A percentile compares a stretch with the other conserved stretches of the same genome.
Conservation (phyloP, 2,113 vertebrate species). For the Lipophrys pholis region DNA sequence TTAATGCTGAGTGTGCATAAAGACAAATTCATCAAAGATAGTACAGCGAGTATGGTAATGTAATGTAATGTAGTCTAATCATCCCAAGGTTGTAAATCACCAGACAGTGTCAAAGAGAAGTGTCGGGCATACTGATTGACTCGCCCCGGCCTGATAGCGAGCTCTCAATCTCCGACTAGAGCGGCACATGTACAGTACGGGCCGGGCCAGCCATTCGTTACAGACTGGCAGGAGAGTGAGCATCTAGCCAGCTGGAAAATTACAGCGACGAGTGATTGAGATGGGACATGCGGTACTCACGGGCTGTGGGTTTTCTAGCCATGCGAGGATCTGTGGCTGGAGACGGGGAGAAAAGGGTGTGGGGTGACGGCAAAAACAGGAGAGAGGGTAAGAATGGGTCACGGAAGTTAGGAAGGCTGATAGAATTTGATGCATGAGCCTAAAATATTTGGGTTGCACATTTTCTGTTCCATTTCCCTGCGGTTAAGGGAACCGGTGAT, state of each 20-base stretch:
- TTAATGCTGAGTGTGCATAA: constrained; percentile 6
- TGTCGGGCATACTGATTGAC: constrained; percentile 18
- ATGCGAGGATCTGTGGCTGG: constrained; percentile 82
- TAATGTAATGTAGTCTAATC: constrained; percentile 28
- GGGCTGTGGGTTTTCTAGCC: constrained; percentile 76
- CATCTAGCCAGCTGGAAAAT: constrained; percentile 79
- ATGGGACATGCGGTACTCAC: constrained; percentile 80
- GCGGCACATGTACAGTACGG: constrained; percentile 50
- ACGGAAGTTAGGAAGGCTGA: constrained; percentile 54
- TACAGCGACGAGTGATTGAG: constrained; percentile 74
- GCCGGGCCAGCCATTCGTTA: constrained; percentile 61
- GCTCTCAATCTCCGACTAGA: constrained; percentile 54
- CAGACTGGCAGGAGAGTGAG: constrained; percentile 65
- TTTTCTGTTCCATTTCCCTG: constrained; percentile 73
- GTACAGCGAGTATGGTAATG: constrained; percentile 4
- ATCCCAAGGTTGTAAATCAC: constrained; percentile 29
- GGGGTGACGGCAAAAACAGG: constrained; percentile 40
- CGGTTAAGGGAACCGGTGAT: constrained; percentile 58
- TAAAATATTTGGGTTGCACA: constrained; percentile 75
- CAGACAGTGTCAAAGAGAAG: constrained; percentile 36
- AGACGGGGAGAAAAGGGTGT: constrained; percentile 29
- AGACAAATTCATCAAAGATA: constrained; percentile 14
- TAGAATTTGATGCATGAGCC: constrained; percentile 69
- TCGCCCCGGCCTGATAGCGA: constrained; percentile 18
- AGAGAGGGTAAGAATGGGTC: constrained; percentile 64